Evolutionary conservation across 2,888 invertebrate species (phyloP).

Genomic region (Andricus curvator): DNA sequence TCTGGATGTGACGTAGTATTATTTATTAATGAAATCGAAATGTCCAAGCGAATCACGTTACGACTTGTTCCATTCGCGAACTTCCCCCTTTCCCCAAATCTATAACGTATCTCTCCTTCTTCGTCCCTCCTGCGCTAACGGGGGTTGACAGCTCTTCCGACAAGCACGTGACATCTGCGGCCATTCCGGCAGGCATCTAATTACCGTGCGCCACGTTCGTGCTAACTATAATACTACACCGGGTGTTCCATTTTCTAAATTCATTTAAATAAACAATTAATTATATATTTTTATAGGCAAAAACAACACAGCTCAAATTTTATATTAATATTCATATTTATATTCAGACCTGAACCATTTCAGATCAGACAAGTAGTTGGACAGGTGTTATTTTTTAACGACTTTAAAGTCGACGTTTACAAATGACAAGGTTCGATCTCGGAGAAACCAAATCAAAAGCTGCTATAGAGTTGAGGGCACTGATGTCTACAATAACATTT

Average conservation of each 20-base stretch:
- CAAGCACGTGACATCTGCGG: slow-evolving; percentile 76
- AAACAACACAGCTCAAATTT: not conserved
- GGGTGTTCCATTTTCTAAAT: not conserved
- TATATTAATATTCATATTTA: not conserved
- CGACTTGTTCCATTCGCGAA: slow-evolving; percentile 32
- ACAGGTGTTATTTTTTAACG: too few species aligned
- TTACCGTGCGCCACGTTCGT: slow-evolving; percentile 70
- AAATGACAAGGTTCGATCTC: too few species aligned
- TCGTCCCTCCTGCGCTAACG: slow-evolving; percentile 57
- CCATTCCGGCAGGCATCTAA: slow-evolving; percentile 74
- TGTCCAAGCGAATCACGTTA: slow-evolving; percentile 43
- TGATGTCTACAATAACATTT: too few species aligned
- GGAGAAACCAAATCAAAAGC: too few species aligned
- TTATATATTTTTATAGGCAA: not conserved
- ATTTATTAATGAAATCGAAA: slow-evolving; percentile 48
- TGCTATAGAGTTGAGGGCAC: too few species aligned
- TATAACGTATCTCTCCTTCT: slow-evolving; percentile 42
- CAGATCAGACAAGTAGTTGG: too few species aligned
- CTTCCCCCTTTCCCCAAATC: not conserved
- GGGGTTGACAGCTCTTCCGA: slow-evolving; percentile 75
- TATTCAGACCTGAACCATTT: too few species aligned
- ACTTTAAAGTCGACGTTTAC: too few species aligned
- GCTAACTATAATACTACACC: slow-evolving; percentile 1
- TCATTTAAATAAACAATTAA: not conserved
- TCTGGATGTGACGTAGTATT: slow-evolving; percentile 31